Evolutionary conservation across 2,113 vertebrate species (phyloP).

Genomic region (Tor tambroides): DNA sequence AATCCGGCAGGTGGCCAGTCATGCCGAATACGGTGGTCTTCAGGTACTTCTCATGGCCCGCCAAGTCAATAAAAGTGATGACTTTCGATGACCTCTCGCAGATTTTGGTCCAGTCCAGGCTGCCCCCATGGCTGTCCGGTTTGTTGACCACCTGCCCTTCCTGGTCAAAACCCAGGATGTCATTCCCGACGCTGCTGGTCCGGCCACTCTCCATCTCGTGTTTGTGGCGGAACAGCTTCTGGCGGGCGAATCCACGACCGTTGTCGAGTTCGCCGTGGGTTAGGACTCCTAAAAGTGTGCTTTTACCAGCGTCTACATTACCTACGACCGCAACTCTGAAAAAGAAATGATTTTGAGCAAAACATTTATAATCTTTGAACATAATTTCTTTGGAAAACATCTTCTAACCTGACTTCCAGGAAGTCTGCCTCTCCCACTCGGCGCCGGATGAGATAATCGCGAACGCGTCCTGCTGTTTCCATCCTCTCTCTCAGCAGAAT

Average conservation of each 20-base stretch:
- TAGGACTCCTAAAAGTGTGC: slow-evolving; percentile 89
- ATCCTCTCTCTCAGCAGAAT: slow-evolving; percentile 88
- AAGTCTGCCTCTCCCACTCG: slow-evolving; percentile 96
- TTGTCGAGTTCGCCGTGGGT: slow-evolving; percentile 95
- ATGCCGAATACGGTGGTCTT: slow-evolving; percentile 97
- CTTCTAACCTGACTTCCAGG: slow-evolving; percentile 92
- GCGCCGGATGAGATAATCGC: slow-evolving; percentile 91
- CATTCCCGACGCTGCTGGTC: slow-evolving; percentile 95
- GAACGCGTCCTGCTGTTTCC: slow-evolving; percentile 87
- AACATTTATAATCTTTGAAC: background rate
- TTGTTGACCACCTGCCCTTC: slow-evolving; percentile 94
- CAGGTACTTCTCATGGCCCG: slow-evolving; percentile 94
- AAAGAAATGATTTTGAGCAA: background rate
- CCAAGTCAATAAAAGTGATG: slow-evolving; percentile 95
- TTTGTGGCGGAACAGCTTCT: slow-evolving; percentile 97
- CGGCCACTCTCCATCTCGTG: slow-evolving; percentile 95
- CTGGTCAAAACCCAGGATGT: slow-evolving; percentile 95
- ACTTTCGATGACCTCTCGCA: slow-evolving; percentile 96
- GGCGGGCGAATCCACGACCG: slow-evolving; percentile 91
- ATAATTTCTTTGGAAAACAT: background rate
- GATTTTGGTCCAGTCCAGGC: slow-evolving; percentile 95
- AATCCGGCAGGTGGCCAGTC: slow-evolving; percentile 93
- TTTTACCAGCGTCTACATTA: slow-evolving; percentile 95
- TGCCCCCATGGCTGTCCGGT: slow-evolving; percentile 90
- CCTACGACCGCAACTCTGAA: slow-evolving; percentile 92